Base-by-base conservation (phyloP, 2,888 invertebrate genomes). In the Zaprionus obscuricornis region DNA sequence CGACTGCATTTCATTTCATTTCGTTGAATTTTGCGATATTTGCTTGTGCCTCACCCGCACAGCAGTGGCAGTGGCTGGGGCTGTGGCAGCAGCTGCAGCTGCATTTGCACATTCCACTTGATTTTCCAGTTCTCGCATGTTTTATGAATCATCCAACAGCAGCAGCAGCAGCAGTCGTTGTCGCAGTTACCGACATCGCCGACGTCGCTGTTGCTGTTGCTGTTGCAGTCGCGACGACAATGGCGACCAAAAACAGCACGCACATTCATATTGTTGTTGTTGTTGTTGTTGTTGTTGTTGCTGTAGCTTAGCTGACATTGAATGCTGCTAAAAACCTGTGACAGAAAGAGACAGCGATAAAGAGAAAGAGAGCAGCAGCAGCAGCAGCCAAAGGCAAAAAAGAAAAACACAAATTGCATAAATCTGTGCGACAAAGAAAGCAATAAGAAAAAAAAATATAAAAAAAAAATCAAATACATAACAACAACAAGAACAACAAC, bases 101-200 rank as follows among this genome's bases (percentile, higher is more conserved):
- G 82, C 77, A 81, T 85, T 85, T 84, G 78, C 82, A 72, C 85
- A 78, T 78, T 78, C 78, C 78, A 85, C 78, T 78, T 78, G 85
- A 78, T 85, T 78, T 78, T 78, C 78, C 78, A 82, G 85, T 84
- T 78, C 78, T 77, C 78, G 68, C 72, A 79, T 78, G 56, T 74
- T 78, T 77, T 82, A 79, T 79, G 78, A 79, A 85, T 85, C 78
- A 79, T 79, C 85, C 49, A 39, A 20, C 45, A n/a, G 17, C 59
- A 37, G 40, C 50, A 43, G 33, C 34, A 31, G 47, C 33, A 8
- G 31, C 51, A 24, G 11, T 13, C 2, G 8, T 27, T 49, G 42
- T 43, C 22, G 40, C 39, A 31, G 47, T 39, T n/a, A n/a, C n/a
- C n/a, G n/a, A n/a, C 24, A 6, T 24, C 8, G 40, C 50, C 37